Evolutionary conservation across 2,113 vertebrate species (phyloP), one percentile per base, ranked within the genome.

Genomic region (Crypturellus undulatus): DNA sequence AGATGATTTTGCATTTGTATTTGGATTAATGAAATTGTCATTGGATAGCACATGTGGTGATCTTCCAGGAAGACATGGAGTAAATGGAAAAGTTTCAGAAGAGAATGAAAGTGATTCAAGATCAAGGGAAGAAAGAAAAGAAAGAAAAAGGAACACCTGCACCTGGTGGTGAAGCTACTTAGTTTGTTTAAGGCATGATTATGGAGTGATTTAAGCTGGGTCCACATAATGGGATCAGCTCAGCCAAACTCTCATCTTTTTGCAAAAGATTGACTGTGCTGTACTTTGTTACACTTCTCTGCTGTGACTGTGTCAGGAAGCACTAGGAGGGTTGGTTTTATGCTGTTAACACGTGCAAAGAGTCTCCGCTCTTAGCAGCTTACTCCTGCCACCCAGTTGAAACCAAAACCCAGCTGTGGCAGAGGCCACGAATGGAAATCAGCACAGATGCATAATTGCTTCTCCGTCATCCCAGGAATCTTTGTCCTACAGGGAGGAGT

Each of bases 401-500:
- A 32, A 58, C 54, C 28, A 58, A 32, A 58, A 32, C 30, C 54
- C 30, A 58, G 16, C 16, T 58, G 54, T 18, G 6, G 17, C 54
- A 58, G 28, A 32, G 30, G 54, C 28, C 54, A 58, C 54, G 9
- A 30, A 30, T 30, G 54, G 54, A 58, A 58, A 58, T 9, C 28
- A 18, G 28, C 54, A 58, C 30, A 58, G 28, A 58, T 18, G 54
- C 28, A 16, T 56, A 30, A 58, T 18, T 30, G 54, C 28, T 58
- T 26, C 30, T 32, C 30, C 54, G 32, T 32, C 17, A 58, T 58
- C 28, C 54, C 54, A 32, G 30, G 28, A 58, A 15, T 18, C 54
- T 58, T 32, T 32, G 54, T 83, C 6, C 28, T n/a, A 3, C 0
- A 0, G 20, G 38, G 38, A 68, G 60, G 10, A 71, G 2, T 28